Evolutionary conservation across 2,797 vertebrate genomes (phyloP), one percentile per base, ranked within the genome.

Genomic region (Myiotriccus ornatus): DNA sequence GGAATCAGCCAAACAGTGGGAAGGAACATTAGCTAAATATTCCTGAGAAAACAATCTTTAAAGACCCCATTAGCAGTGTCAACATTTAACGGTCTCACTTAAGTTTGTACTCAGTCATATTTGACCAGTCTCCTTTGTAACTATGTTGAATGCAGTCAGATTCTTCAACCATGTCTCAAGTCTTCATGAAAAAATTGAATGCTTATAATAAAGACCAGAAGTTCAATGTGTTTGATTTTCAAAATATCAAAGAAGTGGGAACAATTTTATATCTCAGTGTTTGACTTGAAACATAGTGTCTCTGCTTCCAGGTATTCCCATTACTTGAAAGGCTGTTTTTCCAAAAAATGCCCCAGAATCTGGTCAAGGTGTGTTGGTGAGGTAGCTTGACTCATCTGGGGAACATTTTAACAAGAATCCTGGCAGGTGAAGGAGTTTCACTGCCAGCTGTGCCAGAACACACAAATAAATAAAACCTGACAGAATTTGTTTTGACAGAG

Each of bases 401-500:
- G 57, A 35, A 30, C 91, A 74, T 75, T 85, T 57, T 24, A 69
- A 46, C 44, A 69, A 22, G 74, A 89, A 60, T 84, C n/a, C 73
- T 94, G 79, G 62, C 70, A 65, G 25, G 27, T 4, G 0, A 71
- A 76, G 43, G 28, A 59, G 44, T 92, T 92, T 79, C 47, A 30
- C 52, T 89, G 63, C 87, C 65, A 93, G 63, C 52, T 91, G 44
- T 84, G 67, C 53, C 69, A 93, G 90, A 93, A 78, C 57, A 80
- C 64, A 91, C 39, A 87, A 88, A 70, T 68, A 93, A 91, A 84
- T 77, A 59, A 64, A 91, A 85, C 55, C 50, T 85, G 80, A 81
- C 55, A 88, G 74, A 84, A 80, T 91, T 94, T 90, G 39, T 90
- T 90, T 93, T 96, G 89, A 94, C 44, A 79, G 37, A 64, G 60